A percentile compares a stretch with the other conserved stretches of the same genome.
These are phyloP conservation scores for Ceyx margarethae DNA, from an alignment of 2,113 vertebrate genomes.

Conservation along the genomic window DNA sequence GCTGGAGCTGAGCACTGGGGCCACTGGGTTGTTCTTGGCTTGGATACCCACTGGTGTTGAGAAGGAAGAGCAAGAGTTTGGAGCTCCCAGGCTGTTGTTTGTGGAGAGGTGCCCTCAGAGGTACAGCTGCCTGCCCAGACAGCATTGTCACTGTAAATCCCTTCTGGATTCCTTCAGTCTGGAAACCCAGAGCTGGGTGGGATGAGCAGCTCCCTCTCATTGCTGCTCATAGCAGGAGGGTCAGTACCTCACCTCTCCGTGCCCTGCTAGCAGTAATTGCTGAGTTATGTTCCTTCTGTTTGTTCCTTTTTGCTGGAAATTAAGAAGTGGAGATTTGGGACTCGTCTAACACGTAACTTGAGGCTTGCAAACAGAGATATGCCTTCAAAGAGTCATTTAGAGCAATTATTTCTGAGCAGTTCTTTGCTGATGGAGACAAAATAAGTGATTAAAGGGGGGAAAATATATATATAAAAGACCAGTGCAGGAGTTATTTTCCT, in stretches of 20 bases:
- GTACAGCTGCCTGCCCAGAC: accelerated
- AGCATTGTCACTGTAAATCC: background rate
- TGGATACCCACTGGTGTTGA: accelerated
- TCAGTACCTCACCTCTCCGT: background rate
- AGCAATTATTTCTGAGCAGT: constrained; percentile 7
- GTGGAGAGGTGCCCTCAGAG: background rate
- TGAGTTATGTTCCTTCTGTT: background rate
- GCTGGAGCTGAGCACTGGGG: background rate
- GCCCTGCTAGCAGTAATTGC: background rate
- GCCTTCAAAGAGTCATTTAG: constrained; percentile 42
- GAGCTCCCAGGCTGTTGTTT: background rate
- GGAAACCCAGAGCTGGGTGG: background rate
- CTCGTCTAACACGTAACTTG: background rate
- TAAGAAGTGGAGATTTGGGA: background rate
- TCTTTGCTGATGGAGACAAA: constrained; percentile 45
- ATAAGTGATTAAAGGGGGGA: background rate
- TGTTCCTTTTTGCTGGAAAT: background rate
- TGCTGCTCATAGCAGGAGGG: background rate
- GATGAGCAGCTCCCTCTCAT: background rate
- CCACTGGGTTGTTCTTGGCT: background rate
- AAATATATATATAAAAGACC: background rate
- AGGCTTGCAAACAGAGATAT: constrained; percentile 25
- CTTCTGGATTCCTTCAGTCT: background rate
- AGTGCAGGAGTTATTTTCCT: constrained; percentile 19
- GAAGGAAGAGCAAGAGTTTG: background rate